Evolutionary conservation across 2,888 invertebrate species (phyloP).

Genomic region (Tiliacea citrago): DNA sequence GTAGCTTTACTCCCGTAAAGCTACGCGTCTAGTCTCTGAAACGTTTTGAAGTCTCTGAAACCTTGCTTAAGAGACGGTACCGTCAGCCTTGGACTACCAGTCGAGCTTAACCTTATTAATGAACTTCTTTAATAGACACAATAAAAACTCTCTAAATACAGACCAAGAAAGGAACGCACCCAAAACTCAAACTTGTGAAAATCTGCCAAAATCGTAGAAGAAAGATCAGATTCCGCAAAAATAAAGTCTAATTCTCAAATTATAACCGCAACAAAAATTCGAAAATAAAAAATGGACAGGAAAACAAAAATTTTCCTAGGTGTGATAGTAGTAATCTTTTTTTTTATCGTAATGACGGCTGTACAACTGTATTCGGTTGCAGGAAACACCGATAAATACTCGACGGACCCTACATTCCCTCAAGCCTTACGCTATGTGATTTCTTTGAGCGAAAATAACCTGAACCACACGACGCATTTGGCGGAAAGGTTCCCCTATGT

Average conservation of each 20-base stretch:
- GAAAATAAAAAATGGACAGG: slow-evolving; percentile 4
- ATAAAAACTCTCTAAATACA: not conserved
- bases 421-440: slow-evolving; percentile 13
- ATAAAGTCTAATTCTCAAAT: not conserved
- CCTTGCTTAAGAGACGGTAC: not conserved
- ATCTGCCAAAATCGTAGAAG: slow-evolving; percentile 2
- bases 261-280: too few species aligned
- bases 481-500: slow-evolving; percentile 49
- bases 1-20: too few species aligned
- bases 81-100: too few species aligned
- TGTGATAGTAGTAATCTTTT: not conserved
- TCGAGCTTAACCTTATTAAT: not conserved
- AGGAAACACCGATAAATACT: accelerated
- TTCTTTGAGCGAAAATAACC: not conserved
- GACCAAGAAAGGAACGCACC: slow-evolving; percentile 19
- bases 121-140: not conserved
- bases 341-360: not conserved
- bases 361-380: not conserved
- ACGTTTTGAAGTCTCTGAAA: too few species aligned
- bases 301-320: slow-evolving; percentile 1
- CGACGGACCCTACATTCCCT: not conserved
- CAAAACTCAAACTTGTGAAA: not conserved
- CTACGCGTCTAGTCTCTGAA: too few species aligned
- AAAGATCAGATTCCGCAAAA: not conserved
- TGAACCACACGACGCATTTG: not conserved